phyloP scores from a whole-genome alignment of 2,113 vertebrate genomes.

The Pelusios castaneus region DNA sequence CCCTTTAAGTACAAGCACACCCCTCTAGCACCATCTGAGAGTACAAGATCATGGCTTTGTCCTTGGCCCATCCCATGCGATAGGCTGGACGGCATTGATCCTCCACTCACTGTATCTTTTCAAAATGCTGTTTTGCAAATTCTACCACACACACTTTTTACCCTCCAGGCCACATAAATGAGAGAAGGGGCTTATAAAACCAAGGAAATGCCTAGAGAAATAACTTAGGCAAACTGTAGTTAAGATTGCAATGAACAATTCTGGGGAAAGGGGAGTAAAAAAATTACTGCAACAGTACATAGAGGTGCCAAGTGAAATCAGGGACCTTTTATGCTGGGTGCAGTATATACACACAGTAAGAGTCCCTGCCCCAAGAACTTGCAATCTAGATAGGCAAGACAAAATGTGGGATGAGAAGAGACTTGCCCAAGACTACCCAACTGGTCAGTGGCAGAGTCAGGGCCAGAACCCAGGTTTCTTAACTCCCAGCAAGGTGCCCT shows the following conservation, averaged over 20 bases:
- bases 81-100: not conserved
- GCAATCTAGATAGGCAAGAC: not conserved
- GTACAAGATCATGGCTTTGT: not conserved
- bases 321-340: not conserved
- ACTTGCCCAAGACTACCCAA: not conserved
- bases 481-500: not conserved
- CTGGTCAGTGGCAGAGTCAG: not conserved
- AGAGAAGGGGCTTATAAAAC: not conserved
- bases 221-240: not conserved
- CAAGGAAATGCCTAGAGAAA: not conserved
- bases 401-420: not conserved
- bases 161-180: not conserved
- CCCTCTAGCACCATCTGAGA: not conserved
- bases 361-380: not conserved
- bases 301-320: not conserved
- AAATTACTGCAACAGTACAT: too few species aligned
- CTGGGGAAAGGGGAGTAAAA: not conserved
- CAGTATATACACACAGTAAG: not conserved
- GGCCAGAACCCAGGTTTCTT: not conserved
- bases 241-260: not conserved
- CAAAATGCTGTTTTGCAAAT: not conserved
- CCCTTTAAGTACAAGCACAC: not conserved
- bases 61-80: not conserved
- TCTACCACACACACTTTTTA: not conserved
- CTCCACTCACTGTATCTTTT: not conserved